phyloP scores from a whole-genome alignment of 2,797 vertebrate genomes.

The Mormyrops attenuatus region DNA sequence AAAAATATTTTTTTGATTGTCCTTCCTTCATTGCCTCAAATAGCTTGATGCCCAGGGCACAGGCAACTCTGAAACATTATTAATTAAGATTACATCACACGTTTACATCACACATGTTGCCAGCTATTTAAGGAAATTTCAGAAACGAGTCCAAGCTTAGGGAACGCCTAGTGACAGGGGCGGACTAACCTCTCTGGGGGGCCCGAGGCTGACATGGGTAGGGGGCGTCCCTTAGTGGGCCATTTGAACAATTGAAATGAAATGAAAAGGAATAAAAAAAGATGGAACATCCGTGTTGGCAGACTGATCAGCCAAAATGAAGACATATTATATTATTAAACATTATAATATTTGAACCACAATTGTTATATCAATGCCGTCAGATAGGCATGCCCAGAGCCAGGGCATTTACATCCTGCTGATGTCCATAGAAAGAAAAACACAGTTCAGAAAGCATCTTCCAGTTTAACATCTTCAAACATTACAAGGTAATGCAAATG shows the following conservation, averaged over 20 bases:
- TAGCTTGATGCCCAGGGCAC: conserved; percentile 24
- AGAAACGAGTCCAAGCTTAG: not conserved
- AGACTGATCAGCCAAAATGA: not conserved
- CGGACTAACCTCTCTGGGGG: not conserved
- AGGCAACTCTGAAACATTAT: conserved; percentile 10
- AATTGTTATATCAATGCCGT: not conserved
- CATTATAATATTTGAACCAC: not conserved
- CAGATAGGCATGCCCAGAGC: not conserved
- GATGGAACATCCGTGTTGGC: not conserved
- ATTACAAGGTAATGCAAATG: not conserved
- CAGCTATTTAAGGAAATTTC: not conserved
- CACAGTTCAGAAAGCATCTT: not conserved
- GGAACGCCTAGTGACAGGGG: not conserved
- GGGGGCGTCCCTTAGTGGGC: not conserved
- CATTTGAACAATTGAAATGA: not conserved
- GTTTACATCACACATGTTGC: not conserved
- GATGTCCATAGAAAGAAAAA: not conserved
- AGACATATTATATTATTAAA: not conserved
- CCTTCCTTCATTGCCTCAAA: conserved; percentile 26
- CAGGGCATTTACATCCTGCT: not conserved
- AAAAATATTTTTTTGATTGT: conserved; percentile 27
- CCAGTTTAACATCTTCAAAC: not conserved
- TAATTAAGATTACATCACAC: conserved; percentile 1
- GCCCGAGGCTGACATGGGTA: not conserved
- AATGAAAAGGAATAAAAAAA: not conserved